phyloP scores from a whole-genome alignment of 2,113 vertebrate genomes.

The Cygnus atratus region DNA sequence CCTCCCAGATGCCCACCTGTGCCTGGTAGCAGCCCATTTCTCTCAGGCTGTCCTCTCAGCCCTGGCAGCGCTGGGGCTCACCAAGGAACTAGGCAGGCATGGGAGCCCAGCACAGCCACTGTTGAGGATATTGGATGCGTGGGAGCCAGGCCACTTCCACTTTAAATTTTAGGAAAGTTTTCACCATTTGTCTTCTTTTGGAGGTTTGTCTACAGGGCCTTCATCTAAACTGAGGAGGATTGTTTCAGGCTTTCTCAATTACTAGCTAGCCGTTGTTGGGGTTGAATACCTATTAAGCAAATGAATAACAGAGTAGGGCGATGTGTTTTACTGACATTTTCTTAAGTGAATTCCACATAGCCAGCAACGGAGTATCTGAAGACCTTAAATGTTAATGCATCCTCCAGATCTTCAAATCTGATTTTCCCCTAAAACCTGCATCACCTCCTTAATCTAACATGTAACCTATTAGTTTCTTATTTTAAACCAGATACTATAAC shows the following conservation, averaged over 20 bases:
- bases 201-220: not conserved
- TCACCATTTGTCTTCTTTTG: not conserved
- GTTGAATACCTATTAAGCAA: not conserved
- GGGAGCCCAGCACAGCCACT: fast-evolving
- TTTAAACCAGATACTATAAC: not conserved
- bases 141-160: not conserved
- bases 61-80: not conserved
- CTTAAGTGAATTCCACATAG: not conserved
- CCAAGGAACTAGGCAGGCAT: not conserved
- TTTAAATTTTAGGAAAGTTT: not conserved
- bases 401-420: not conserved
- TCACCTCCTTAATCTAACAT: slow-evolving; percentile 25
- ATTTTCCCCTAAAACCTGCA: not conserved
- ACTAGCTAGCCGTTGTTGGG: not conserved
- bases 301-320: not conserved
- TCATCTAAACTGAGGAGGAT: not conserved
- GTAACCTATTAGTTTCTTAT: slow-evolving; percentile 8
- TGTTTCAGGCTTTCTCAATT: not conserved
- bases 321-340: slow-evolving; percentile 23
- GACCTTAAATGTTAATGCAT: slow-evolving; percentile 11
- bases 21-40: not conserved
- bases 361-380: not conserved
- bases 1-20: fast-evolving
- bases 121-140: not conserved
- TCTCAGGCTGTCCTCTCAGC: not conserved